phyloP scores from a whole-genome alignment of 2,113 vertebrate genomes.

The Heterochromis multidens region DNA sequence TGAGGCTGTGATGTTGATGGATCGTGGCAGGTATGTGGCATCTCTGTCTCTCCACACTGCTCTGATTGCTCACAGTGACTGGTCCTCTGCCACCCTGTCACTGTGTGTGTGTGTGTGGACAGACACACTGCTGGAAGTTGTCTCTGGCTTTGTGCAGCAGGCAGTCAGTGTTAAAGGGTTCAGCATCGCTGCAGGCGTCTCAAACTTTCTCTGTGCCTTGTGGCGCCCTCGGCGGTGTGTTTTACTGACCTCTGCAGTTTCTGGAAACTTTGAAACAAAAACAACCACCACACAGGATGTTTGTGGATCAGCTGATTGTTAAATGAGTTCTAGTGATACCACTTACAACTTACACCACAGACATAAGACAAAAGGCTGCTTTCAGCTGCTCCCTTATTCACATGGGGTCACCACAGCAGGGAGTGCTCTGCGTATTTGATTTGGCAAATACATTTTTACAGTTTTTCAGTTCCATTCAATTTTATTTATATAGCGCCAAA shows the following conservation, averaged over 20 bases:
- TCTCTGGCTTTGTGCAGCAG: neutral
- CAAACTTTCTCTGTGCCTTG: neutral
- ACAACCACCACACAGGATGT: neutral
- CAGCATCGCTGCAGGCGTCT: neutral
- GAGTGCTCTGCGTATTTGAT: neutral
- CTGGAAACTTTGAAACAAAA: neutral
- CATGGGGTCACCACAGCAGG: neutral
- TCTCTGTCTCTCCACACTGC: slow-evolving; percentile 43
- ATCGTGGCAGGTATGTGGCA: slow-evolving; percentile 43
- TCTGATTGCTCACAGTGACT: slow-evolving; percentile 53
- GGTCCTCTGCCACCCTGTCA: slow-evolving; percentile 19
- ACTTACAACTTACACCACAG: too few species aligned
- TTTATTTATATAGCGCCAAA: too few species aligned
- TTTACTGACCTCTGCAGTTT: neutral
- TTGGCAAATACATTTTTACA: too few species aligned
- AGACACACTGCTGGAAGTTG: neutral
- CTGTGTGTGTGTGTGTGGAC: neutral
- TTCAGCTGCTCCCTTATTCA: neutral
- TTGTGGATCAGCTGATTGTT: neutral
- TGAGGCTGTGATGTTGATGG: slow-evolving; percentile 47
- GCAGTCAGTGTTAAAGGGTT: neutral
- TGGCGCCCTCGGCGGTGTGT: neutral
- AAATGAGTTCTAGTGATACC: neutral
- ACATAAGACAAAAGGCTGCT: neutral
- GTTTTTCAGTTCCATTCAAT: too few species aligned